Conservation (phyloP, 1,140 invertebrate genomes). For the Drosophila insularis region DNA sequence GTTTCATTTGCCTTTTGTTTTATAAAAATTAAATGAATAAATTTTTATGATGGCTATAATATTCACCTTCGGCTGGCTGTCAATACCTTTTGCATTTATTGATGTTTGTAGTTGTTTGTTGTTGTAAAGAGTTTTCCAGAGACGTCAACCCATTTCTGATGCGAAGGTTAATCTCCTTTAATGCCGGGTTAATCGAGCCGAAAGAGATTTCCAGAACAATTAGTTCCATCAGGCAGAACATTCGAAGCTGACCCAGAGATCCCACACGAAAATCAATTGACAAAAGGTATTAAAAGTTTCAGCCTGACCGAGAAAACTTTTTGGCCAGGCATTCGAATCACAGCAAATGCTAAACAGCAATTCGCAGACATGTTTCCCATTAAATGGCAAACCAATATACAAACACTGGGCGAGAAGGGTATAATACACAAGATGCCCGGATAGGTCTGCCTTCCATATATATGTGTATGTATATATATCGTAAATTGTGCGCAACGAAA, state of each 20-base stretch:
- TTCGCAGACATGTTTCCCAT: slow-evolving; percentile 57
- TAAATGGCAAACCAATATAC: slow-evolving; percentile 73
- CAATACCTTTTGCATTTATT: slow-evolving; percentile 11
- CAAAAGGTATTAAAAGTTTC: slow-evolving; percentile 79
- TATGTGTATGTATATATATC: slow-evolving; percentile 46
- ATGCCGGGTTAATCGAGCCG: slow-evolving; percentile 40
- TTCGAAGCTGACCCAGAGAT: slow-evolving; percentile 12
- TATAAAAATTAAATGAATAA: not conserved
- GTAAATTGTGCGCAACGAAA: slow-evolving; percentile 79
- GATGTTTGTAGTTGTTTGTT: not conserved
- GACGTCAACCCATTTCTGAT: slow-evolving; percentile 16
- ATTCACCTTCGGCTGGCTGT: not conserved
- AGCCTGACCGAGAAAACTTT: slow-evolving; percentile 59
- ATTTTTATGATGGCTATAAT: not conserved
- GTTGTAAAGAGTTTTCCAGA: slow-evolving; percentile 17
- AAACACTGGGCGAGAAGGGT: not conserved
- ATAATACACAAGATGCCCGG: not conserved
- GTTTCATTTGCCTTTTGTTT: not conserved
- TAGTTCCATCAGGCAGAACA: slow-evolving; percentile 38
- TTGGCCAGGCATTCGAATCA: slow-evolving; percentile 51
- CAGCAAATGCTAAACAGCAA: slow-evolving; percentile 66
- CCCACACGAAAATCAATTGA: slow-evolving; percentile 67
- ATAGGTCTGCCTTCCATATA: not conserved
- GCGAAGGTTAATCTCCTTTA: slow-evolving; percentile 39
- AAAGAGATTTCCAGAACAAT: slow-evolving; percentile 50